Evolutionary conservation across 2,797 vertebrate genomes (phyloP).

Genomic region (Pseudocheirus occidentalis): DNA sequence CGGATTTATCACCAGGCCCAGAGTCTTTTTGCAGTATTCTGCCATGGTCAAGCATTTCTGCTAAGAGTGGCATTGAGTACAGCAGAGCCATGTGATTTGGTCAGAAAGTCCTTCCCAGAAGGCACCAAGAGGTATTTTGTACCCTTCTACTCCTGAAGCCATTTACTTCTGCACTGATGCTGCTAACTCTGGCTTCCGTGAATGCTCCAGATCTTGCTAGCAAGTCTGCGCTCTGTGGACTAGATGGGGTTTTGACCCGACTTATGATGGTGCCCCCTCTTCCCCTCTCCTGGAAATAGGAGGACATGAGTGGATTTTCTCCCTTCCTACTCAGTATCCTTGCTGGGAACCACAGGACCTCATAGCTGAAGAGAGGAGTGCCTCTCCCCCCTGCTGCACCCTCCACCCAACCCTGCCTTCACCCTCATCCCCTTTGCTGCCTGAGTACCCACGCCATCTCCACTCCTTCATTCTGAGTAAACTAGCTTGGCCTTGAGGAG

Average conservation of each 20-base stretch:
- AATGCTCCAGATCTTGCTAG: neutral
- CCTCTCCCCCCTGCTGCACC: neutral
- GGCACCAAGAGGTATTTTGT: conserved; percentile 78
- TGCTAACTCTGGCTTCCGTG: conserved; percentile 5
- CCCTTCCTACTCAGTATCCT: neutral
- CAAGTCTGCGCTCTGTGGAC: neutral
- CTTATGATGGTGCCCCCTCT: neutral
- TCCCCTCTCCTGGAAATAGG: neutral
- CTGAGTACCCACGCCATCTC: neutral
- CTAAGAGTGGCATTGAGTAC: too few relatives aligned
- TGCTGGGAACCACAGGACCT: neutral
- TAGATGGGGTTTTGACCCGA: neutral
- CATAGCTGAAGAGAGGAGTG: neutral
- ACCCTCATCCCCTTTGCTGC: conserved; percentile 14
- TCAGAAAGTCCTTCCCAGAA: too few relatives aligned
- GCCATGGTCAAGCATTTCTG: too few relatives aligned
- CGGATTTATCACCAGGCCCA: too few relatives aligned
- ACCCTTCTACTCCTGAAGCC: conserved; percentile 62
- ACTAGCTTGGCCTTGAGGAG: conserved; percentile 41
- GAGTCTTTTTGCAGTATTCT: too few relatives aligned
- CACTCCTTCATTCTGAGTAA: neutral
- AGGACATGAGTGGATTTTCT: neutral
- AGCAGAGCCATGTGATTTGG: too few relatives aligned
- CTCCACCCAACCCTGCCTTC: neutral
- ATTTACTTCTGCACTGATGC: conserved; percentile 32